These are phyloP conservation scores for Melozone crissalis DNA, from an alignment of 2,113 vertebrate species.

Conservation along the genomic window DNA sequence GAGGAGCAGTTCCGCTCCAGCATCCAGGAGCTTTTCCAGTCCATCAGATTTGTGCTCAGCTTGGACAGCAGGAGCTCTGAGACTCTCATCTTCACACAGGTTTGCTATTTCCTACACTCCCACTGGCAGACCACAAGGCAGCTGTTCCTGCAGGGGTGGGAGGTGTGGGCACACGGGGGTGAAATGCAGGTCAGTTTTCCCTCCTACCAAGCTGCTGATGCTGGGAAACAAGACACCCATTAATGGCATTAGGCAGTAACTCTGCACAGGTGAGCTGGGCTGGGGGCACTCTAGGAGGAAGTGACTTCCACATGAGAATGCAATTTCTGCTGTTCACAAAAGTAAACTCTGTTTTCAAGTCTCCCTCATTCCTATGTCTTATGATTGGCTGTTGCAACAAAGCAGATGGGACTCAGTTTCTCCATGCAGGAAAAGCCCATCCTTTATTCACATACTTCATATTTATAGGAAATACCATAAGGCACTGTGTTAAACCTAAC, in stretches of 20 bases:
- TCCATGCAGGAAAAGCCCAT: not conserved
- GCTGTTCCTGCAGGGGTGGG: not conserved
- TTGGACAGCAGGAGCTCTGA: slow-evolving; percentile 95
- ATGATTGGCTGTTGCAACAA: not conserved
- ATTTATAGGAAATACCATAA: not conserved
- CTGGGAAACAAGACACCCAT: not conserved
- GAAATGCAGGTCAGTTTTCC: not conserved
- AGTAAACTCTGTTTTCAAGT: not conserved
- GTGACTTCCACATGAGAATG: not conserved
- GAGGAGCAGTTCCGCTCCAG: slow-evolving; percentile 93
- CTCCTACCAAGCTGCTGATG: not conserved
- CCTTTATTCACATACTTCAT: not conserved
- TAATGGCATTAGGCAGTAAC: not conserved
- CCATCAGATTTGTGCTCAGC: slow-evolving; percentile 96
- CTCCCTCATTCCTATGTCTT: not conserved
- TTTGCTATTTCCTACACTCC: slow-evolving; percentile 59
- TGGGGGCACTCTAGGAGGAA: not conserved
- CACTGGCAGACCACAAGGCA: not conserved
- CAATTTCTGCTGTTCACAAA: not conserved
- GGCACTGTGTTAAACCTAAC: not conserved
- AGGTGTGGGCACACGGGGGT: not conserved
- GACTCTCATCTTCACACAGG: slow-evolving; percentile 97
- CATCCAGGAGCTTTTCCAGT: slow-evolving; percentile 97
- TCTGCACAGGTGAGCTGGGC: not conserved
- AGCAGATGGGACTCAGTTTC: not conserved